These are phyloP conservation scores for Cherax quadricarinatus DNA, from an alignment of 1,140 invertebrate genomes.

Conservation along the genomic window DNA sequence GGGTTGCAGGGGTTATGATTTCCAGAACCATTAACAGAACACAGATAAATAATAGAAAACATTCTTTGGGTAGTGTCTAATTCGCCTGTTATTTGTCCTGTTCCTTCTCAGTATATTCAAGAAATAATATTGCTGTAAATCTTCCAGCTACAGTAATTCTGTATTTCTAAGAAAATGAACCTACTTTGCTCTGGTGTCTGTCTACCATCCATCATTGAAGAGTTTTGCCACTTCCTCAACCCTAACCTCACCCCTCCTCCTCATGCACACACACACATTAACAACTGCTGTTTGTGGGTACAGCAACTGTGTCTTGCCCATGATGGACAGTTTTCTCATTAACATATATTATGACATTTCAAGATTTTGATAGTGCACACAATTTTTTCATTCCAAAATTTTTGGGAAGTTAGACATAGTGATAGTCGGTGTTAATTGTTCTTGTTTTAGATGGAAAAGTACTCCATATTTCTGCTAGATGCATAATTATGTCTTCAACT, in stretches of 20 bases:
- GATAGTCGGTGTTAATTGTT: not conserved
- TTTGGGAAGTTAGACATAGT: not conserved
- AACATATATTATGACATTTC: not conserved
- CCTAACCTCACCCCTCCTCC: not conserved
- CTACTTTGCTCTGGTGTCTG: not conserved
- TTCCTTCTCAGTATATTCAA: not conserved
- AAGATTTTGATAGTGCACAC: conserved; percentile 4
- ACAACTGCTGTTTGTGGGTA: not conserved
- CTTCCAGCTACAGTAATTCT: too few relatives aligned
- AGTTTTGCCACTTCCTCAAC: not conserved
- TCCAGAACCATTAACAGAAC: not conserved
- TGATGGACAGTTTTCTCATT: not conserved
- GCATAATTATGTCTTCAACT: not conserved
- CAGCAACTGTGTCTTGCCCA: not conserved
- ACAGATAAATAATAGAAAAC: not conserved
- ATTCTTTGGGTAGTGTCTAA: not conserved
- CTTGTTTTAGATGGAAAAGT: not conserved
- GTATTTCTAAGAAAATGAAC: too few relatives aligned
- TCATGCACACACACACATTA: too few relatives aligned
- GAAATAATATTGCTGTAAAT: not conserved
- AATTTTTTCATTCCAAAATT: conserved; percentile 1
- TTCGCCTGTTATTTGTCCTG: not conserved
- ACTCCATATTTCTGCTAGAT: not conserved
- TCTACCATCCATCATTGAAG: not conserved
- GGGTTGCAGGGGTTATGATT: too few relatives aligned